Conservation (phyloP, 2,113 vertebrate genomes). For the Puffinus mauretanicus region DNA sequence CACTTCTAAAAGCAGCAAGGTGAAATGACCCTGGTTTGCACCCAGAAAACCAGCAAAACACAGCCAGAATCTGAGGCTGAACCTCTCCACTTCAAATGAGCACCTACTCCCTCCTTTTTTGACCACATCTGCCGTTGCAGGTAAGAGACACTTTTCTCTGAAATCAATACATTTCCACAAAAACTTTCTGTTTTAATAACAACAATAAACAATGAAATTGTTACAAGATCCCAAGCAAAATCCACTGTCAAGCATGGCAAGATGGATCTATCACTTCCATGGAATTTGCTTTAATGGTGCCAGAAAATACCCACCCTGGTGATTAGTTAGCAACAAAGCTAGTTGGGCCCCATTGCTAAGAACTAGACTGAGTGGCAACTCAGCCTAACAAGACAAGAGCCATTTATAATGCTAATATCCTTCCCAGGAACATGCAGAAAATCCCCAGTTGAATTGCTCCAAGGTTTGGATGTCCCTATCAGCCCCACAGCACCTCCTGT, state of each 20-base stretch:
- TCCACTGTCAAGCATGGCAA: neutral
- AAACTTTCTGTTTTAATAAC: neutral
- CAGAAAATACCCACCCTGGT: neutral
- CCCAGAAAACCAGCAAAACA: neutral
- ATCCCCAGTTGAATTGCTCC: neutral
- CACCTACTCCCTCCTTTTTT: neutral
- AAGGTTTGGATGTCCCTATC: neutral
- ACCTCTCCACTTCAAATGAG: neutral
- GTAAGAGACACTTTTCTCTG: neutral
- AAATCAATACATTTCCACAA: neutral
- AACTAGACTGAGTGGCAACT: neutral
- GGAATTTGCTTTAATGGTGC: neutral
- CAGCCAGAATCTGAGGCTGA: neutral
- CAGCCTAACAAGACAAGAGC: neutral
- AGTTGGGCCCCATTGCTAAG: neutral
- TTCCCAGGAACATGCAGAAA: neutral
- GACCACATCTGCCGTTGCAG: neutral
- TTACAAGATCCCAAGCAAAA: neutral
- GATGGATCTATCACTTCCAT: neutral
- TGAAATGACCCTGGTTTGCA: neutral
- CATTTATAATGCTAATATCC: neutral
- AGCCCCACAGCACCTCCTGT: neutral
- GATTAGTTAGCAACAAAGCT: neutral
- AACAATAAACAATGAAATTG: neutral
- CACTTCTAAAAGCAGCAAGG: neutral